Conservation (phyloP, 53 echinoderm and acorn worm species). For the Paracentrotus lividus region DNA sequence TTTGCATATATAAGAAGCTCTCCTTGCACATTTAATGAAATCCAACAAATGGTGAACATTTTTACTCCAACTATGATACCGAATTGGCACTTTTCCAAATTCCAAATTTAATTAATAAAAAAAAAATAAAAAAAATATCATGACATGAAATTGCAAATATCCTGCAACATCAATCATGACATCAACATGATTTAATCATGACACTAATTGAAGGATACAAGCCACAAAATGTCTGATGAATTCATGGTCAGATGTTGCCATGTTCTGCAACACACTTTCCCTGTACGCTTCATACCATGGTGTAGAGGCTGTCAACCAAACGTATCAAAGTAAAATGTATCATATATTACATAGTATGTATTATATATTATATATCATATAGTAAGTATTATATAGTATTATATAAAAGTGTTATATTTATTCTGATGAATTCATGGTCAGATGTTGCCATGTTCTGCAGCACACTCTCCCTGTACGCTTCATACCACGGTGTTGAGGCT, state of each 20-base stretch:
- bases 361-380: too few species aligned
- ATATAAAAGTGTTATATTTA: too few species aligned
- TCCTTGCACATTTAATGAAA: neutral
- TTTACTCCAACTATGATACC: neutral
- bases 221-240: slow-evolving; percentile 96
- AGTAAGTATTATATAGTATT: too few species aligned
- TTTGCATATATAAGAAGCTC: too few species aligned
- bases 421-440: slow-evolving; percentile 96
- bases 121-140: neutral
- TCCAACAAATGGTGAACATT: neutral
- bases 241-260: slow-evolving; percentile 93
- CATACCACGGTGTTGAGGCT: slow-evolving; percentile 99
- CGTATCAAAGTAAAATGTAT: neutral
- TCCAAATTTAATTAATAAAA: too few species aligned
- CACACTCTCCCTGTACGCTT: slow-evolving; percentile 91
- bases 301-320: slow-evolving; percentile 80
- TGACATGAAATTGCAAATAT: neutral
- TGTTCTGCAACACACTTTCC: slow-evolving; percentile 83
- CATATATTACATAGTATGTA: neutral
- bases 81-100: neutral
- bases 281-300: slow-evolving; percentile 99
- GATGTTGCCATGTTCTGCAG: slow-evolving; percentile 84
- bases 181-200: neutral
- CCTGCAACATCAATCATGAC: neutral
- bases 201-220: slow-evolving; percentile 90